A percentile compares a stretch with the other conserved stretches of the same genome.
These are phyloP conservation scores for Epinephelus cyanopodus DNA, from an alignment of 2,113 vertebrate genomes.

Conservation along the genomic window DNA sequence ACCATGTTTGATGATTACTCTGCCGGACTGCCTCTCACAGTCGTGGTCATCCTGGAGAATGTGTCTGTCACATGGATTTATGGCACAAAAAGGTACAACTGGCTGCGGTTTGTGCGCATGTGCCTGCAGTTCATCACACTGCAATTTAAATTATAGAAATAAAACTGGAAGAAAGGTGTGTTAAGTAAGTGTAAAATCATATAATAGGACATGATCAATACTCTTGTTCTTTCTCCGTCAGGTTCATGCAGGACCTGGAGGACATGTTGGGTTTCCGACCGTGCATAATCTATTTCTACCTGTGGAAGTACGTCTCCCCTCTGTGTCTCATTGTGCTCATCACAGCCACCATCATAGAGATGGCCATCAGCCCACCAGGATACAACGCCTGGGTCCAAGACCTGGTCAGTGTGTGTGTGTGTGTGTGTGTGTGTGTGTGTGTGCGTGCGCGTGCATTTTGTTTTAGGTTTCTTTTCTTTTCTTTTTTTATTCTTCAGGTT, in stretches of 20 bases:
- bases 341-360: conserved; percentile 92
- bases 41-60: conserved; percentile 98
- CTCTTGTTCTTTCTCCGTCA: conserved; percentile 65
- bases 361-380: conserved; percentile 92
- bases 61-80: conserved; percentile 98
- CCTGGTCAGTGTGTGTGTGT: conserved; percentile 87
- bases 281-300: conserved; percentile 92
- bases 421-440: conserved; percentile 16
- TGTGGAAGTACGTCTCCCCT: conserved; percentile 98
- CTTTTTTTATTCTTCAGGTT: too few relatives aligned
- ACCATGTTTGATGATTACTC: conserved; percentile 99
- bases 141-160: not conserved
- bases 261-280: conserved; percentile 98
- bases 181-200: not conserved
- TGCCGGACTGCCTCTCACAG: conserved; percentile 94
- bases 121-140: not conserved
- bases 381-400: conserved; percentile 97
- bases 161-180: not conserved
- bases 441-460: conserved; percentile 5
- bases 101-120: not conserved
- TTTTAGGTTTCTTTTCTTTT: too few relatives aligned
- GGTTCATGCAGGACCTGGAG: conserved; percentile 98
- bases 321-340: conserved; percentile 94
- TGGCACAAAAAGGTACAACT: conserved; percentile 93
- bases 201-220: not conserved